Percentiles rank a stretch among this genome's conserved stretches.
phyloP scores from a whole-genome alignment of 2,113 vertebrate species.

The Himantopus leucocephalus region DNA sequence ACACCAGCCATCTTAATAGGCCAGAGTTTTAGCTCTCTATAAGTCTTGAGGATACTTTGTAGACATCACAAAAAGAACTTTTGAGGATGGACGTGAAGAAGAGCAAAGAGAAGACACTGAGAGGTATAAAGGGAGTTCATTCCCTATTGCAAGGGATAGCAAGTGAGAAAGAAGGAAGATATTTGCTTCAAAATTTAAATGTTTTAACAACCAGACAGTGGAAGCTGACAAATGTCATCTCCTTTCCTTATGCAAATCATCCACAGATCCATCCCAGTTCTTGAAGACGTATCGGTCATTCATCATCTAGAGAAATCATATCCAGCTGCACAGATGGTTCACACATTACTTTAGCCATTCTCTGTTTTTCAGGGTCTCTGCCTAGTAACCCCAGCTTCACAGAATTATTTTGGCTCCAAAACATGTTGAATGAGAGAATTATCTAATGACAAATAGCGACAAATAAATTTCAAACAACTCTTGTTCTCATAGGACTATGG shows the following conservation, averaged over 20 bases:
- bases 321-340: neutral
- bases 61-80: neutral
- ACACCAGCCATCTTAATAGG: neutral
- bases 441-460: neutral
- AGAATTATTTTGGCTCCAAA: neutral
- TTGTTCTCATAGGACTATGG: neutral
- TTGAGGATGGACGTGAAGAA: neutral
- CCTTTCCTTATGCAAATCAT: neutral
- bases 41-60: neutral
- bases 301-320: neutral
- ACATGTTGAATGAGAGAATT: neutral
- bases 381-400: neutral
- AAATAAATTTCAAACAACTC: neutral
- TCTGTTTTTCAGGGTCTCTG: neutral
- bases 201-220: neutral
- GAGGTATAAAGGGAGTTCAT: neutral
- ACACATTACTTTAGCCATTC: neutral
- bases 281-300: neutral
- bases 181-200: neutral
- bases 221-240: neutral
- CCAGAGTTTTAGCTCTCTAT: neutral
- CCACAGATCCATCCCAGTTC: neutral
- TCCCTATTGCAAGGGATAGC: neutral
- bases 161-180: neutral
- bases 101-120: neutral